These are phyloP conservation scores for Euura lappo DNA, from an alignment of 1,140 invertebrate species.

Conservation along the genomic window DNA sequence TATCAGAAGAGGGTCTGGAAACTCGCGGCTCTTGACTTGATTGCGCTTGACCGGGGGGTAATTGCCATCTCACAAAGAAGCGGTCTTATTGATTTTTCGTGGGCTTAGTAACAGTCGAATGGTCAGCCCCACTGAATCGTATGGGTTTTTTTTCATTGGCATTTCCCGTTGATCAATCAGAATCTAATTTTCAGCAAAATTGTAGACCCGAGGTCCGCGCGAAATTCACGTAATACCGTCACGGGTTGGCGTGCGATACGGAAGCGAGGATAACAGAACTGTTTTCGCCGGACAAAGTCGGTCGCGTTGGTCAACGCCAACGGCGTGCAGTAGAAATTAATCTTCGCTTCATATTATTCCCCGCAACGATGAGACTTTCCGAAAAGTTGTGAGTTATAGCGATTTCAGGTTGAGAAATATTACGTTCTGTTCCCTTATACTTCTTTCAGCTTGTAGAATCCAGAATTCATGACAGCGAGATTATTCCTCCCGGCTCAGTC, in stretches of 20 bases:
- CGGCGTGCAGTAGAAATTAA: neutral
- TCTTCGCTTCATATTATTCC: neutral
- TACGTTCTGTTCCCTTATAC: constrained; percentile 4
- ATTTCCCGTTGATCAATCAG: too few relatives aligned
- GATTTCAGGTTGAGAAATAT: constrained; percentile 8
- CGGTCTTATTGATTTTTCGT: neutral
- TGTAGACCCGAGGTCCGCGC: too few relatives aligned
- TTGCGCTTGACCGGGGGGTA: neutral
- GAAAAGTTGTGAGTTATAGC: constrained; percentile 4
- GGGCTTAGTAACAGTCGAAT: neutral
- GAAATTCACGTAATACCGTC: too few relatives aligned
- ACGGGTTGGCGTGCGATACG: too few relatives aligned
- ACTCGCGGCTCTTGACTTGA: neutral
- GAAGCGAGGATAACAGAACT: too few relatives aligned
- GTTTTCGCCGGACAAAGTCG: too few relatives aligned
- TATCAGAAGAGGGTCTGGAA: too few relatives aligned
- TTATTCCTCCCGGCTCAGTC: neutral
- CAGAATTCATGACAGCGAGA: constrained; percentile 20
- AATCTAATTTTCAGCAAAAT: too few relatives aligned
- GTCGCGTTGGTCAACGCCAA: too few relatives aligned
- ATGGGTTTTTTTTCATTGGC: too few relatives aligned
- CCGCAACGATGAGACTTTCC: neutral
- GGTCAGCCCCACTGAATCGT: too few relatives aligned
- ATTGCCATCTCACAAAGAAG: neutral
- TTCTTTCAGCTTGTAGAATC: constrained; percentile 10